Evolutionary conservation across 2,113 vertebrate genomes (phyloP), one percentile per base, ranked within the genome.

Genomic region (Lota lota): DNA sequence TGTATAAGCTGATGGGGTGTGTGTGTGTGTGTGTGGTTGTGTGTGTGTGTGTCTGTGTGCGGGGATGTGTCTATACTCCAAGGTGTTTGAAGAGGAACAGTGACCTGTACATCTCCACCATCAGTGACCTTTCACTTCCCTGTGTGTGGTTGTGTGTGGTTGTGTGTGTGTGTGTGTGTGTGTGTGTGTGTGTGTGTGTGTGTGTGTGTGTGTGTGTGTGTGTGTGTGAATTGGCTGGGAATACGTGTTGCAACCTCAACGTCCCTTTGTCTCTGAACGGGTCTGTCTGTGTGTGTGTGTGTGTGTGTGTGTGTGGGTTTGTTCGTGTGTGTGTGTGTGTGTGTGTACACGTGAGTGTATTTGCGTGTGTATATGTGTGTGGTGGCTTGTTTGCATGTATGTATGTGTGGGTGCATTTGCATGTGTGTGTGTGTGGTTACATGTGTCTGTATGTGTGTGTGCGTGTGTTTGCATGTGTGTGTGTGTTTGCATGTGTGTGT

Each of bases 391-490:
- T 16, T 62, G 18, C 33, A 1, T 51, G 7, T 56, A n/a, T 22
- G 24, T 19, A 20, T 20, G 16, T 5, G 5, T 28, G 59, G 28
- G 11, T 62, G 40, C 47, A 3, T 20, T 17, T 58, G 21, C 67
- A 16, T 24, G 4, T 62, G 22, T 28, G 21, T 33, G 61, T 24
- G 59, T 61, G 71, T 67, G 59, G 24, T 58, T 70, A 63, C 63
- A 28, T 40, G 69, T 61, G 60, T 73, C 69, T 67, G 28, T 65
- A 54, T 62, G 22, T 33, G 22, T 62, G 22, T 3, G 61, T 28
- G 59, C 63, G 71, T 63, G 63, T 64, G 53, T 68, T 20, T 71
- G 36, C 54, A 33, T 36, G 68, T 67, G 63, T 73, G 69, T 67
- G 50, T 69, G 20, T 69, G 61, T 62, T 50, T 33, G 53, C 33